Evolutionary conservation across 2,888 invertebrate genomes (phyloP).

Genomic region (Cheilosia vernalis): DNA sequence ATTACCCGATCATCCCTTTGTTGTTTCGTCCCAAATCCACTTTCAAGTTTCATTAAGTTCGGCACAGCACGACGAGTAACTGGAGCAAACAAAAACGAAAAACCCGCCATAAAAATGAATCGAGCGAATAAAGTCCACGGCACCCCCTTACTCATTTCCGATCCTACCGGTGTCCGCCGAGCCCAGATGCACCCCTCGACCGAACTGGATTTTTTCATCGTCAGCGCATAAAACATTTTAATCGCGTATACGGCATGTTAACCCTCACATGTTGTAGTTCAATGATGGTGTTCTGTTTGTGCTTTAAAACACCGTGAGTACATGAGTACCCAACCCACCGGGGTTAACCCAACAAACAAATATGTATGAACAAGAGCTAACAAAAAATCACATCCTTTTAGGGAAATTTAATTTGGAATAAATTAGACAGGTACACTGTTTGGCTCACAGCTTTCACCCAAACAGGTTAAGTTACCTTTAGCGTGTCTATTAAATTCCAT

Average conservation of each 20-base stretch:
- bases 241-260: conserved; percentile 61
- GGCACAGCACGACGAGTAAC: conserved; percentile 57
- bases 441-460: not conserved
- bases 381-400: conserved; percentile 27
- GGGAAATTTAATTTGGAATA: conserved; percentile 63
- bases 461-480: conserved; percentile 38
- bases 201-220: conserved; percentile 29
- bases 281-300: conserved; percentile 26
- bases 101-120: conserved; percentile 44
- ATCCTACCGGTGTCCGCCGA: not conserved
- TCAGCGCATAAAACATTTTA: conserved; percentile 68
- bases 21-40: conserved; percentile 45
- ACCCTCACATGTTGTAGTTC: conserved; percentile 37
- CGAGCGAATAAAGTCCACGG: conserved; percentile 39
- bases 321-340: conserved; percentile 14
- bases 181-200: conserved; percentile 13
- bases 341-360: conserved; percentile 44
- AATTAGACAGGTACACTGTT: conserved; percentile 49
- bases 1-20: not conserved
- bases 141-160: conserved; percentile 28
- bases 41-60: conserved; percentile 56
- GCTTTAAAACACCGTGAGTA: conserved; percentile 18
- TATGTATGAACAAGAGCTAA: conserved; percentile 3
- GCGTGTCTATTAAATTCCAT: conserved; percentile 71
- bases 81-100: conserved; percentile 30